phyloP scores from a whole-genome alignment of 2,797 vertebrate genomes.

The Synaphobranchus kaupii region DNA sequence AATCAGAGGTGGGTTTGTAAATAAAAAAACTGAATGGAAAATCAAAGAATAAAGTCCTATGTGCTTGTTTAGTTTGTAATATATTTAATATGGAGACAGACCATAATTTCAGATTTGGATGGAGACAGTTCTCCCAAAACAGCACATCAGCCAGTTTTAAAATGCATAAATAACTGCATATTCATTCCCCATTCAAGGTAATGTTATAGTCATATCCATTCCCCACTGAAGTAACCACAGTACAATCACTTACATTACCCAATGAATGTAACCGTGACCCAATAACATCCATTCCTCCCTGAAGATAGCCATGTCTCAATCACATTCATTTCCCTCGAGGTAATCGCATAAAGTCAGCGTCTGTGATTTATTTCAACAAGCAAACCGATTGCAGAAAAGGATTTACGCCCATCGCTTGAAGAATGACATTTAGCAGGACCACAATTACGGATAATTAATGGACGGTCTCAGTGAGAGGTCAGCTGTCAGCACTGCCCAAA shows the following conservation, averaged over 20 bases:
- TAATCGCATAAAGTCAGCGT: background rate
- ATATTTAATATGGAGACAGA: too few species aligned
- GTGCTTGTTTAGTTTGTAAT: too few species aligned
- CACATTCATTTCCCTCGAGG: background rate
- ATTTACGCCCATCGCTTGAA: conserved; percentile 16
- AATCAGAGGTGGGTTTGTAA: too few species aligned
- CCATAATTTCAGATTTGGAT: background rate
- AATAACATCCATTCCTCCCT: background rate
- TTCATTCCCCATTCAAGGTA: background rate
- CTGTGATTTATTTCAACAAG: background rate
- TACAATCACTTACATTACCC: background rate
- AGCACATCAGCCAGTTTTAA: background rate
- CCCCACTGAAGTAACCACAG: background rate
- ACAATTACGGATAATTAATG: conserved; percentile 35
- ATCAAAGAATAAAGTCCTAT: too few species aligned
- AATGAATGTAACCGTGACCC: background rate
- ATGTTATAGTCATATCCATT: background rate
- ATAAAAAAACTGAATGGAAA: too few species aligned
- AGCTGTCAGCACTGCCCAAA: conserved; percentile 18
- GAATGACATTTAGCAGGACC: conserved; percentile 18
- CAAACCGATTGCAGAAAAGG: conserved; percentile 4
- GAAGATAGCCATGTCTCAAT: background rate
- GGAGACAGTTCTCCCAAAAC: background rate
- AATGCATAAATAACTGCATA: background rate
- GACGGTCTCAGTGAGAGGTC: conserved; percentile 16